Evolutionary conservation across 1,140 invertebrate genomes (phyloP), one percentile per base, ranked within the genome.

Genomic region (Apis dorsata): DNA sequence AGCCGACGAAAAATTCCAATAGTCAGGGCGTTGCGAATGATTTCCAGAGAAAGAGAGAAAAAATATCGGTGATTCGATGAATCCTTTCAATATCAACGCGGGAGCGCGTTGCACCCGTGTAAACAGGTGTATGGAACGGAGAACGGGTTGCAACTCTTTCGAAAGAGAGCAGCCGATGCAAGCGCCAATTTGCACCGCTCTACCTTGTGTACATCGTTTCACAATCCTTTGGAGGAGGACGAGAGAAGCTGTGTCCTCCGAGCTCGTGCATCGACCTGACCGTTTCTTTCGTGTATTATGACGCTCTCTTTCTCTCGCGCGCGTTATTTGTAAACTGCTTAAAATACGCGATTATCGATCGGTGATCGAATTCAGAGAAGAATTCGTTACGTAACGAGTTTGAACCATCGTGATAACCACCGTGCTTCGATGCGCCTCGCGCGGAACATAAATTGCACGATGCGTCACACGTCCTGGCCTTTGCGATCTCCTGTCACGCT

Each of bases 51-150:
- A 24, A 13, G 51, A 69, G 76, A 8, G 28, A 24, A n/a, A n/a
- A n/a, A n/a, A 44, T 80, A 80, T 21, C 79, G 71, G 70, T 55
- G 34, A 44, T 49, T 60, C 65, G 80, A 65, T 79, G 59, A 79
- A 66, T 79, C 60, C 76, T 65, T 83, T 73, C 66, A 73, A 79
- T 83, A 79, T 34, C 69, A 28, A 59, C 57, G 69, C 19, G 28
- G n/a, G 19, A 59, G 79, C 62, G 76, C 49, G 57, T 57, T 15
- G 55, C 55, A 19, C 24, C 15, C 55, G 13, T 74, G 70, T 80
- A 84, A 74, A 84, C 78, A 84, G 70, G 78, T 84, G 78, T 69
- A 81, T 72, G 21, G 21, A 81, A 84, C 79, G 78, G 15, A 55
- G 63, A 49, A 8, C 66, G 59, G 12, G 77, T 73, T 79, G 77